Percentiles rank a stretch among this genome's conserved stretches.
These are phyloP conservation scores for Bombyx huttoni DNA, from an alignment of 2,888 invertebrate species.

Conservation along the genomic window DNA sequence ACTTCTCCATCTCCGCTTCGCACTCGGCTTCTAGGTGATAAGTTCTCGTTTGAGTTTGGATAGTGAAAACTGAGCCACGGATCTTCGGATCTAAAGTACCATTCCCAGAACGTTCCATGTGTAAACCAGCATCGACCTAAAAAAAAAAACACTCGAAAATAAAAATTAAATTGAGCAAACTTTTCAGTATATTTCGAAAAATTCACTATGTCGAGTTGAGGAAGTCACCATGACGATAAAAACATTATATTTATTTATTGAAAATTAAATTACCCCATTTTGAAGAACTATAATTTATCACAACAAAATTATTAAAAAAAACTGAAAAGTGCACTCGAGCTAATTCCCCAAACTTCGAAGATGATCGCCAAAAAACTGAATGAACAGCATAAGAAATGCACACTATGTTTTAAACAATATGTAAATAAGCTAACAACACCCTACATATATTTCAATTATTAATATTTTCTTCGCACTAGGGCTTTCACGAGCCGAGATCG, in stretches of 20 bases:
- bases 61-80: constrained; percentile 82
- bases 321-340: neutral
- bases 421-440: neutral
- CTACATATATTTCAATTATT: neutral
- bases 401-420: neutral
- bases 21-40: constrained; percentile 95
- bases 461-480: neutral
- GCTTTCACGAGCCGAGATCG: neutral
- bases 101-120: constrained; percentile 85
- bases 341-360: neutral
- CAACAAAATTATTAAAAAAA: neutral
- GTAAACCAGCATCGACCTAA: constrained; percentile 88
- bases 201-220: too few relatives aligned
- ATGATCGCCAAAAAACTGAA: neutral
- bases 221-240: neutral
- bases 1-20: constrained; percentile 93
- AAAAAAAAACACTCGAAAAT: constrained; percentile 1
- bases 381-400: neutral
- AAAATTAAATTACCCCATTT: neutral
- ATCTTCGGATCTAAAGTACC: constrained; percentile 78
- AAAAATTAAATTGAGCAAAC: neutral
- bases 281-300: neutral
- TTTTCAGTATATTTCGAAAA: too few relatives aligned
- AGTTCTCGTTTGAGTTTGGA: constrained; percentile 88
- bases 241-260: neutral